Evolutionary conservation across 2,797 vertebrate species (phyloP).

Genomic region (Oreonectes daqikongensis): DNA sequence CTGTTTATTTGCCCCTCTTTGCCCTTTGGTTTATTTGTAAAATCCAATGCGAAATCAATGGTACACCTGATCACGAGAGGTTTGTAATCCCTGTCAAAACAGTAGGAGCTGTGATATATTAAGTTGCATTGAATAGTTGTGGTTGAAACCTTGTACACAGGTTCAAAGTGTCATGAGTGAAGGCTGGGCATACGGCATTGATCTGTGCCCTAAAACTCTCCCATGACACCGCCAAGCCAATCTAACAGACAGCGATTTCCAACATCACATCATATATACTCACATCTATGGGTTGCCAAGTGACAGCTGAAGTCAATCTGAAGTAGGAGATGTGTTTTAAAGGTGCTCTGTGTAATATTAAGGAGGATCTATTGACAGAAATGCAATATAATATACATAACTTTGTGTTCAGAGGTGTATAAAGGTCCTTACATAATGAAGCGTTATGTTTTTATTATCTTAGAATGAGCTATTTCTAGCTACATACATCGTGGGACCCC

Average conservation of each 20-base stretch:
- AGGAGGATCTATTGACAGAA: too few relatives aligned
- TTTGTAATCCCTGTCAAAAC: slow-evolving; percentile 65
- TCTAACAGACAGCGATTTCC: slow-evolving; percentile 20
- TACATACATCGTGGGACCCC: too few relatives aligned
- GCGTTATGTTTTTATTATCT: too few relatives aligned
- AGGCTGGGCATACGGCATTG: slow-evolving; percentile 60
- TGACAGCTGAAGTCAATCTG: neutral
- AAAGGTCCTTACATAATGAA: too few relatives aligned
- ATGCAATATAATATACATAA: too few relatives aligned
- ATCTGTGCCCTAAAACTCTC: slow-evolving; percentile 62
- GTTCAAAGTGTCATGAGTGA: slow-evolving; percentile 64
- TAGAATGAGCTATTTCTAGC: too few relatives aligned
- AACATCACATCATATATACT: slow-evolving; percentile 1
- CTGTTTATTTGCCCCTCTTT: slow-evolving; percentile 57
- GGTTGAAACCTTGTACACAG: slow-evolving; percentile 64
- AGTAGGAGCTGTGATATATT: slow-evolving; percentile 52
- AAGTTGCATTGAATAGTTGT: slow-evolving; percentile 59
- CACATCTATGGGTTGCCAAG: neutral
- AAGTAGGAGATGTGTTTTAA: neutral
- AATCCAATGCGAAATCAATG: slow-evolving; percentile 67
- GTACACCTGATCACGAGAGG: slow-evolving; percentile 49
- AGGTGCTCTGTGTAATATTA: too few relatives aligned
- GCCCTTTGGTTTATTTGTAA: slow-evolving; percentile 64
- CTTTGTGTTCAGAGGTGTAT: too few relatives aligned
- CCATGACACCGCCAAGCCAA: slow-evolving; percentile 32